Evolutionary conservation across 2,888 invertebrate species (phyloP), one percentile per base, ranked within the genome.

Genomic region (Acrobeloides nanus): DNA sequence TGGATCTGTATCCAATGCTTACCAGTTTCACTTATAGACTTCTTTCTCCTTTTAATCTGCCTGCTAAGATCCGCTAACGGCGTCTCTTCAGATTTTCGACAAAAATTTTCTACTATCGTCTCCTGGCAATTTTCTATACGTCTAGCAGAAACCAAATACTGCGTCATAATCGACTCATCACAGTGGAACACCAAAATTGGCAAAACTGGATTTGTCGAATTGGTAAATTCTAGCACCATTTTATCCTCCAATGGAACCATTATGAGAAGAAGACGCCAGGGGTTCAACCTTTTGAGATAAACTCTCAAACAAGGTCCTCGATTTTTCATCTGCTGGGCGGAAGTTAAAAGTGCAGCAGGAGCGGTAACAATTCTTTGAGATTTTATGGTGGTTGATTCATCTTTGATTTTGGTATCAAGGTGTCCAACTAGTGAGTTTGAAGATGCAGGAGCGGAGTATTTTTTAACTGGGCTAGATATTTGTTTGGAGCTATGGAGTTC

Each of bases 61-160:
- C 25, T 35, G 29, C 39, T 59, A 38, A 55, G 29, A 15, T 42
- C 35, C 6, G 57, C 57, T 31, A 55, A 37, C 1, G 51, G 51
- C 26, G 37, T 48, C 8, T 38, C 44, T 26, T 44, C 31, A 21
- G 46, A 26, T 24, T 52, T 59, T 2, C 33, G 26, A 8, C 35
- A 40, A 32, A 53, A 59, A 37, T 53, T 41, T 31, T 58, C 51
- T 15, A 59, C 40, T 20, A 32, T n/a, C 20, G 20, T 10, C 20
- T 17, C n/a, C 33, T 4, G 34, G 49, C 10, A 10, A 38, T 15
- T 18, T 12, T 21, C 7, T 32, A 8, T 43, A 6, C 10, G 18
- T 29, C 7, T 25, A 12, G 8, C 23, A 15, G 51, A 41, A 17
- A 39, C 53, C 18, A 52, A 38, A 17, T 39, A 15, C 20, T 55